Evolutionary conservation across 2,888 invertebrate genomes (phyloP).

Genomic region (Acanthosepion esculentum): DNA sequence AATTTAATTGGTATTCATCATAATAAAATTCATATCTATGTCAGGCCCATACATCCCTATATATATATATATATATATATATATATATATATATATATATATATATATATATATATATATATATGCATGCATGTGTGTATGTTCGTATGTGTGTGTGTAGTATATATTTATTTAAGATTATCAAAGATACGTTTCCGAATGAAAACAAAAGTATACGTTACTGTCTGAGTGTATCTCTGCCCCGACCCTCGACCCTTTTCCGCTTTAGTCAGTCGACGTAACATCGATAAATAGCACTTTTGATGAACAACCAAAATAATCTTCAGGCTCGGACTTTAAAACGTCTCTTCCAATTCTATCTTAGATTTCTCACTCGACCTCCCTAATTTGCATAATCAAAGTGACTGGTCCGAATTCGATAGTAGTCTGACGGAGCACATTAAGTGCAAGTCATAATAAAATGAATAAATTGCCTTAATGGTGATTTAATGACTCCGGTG

Average conservation of each 20-base stretch:
- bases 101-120: constrained; percentile 5
- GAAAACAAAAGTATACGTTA: background rate
- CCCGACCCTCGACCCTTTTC: background rate
- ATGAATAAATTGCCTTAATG: background rate
- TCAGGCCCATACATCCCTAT: background rate
- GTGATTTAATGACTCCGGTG: background rate
- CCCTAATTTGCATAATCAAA: background rate
- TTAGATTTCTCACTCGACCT: background rate
- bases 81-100: background rate
- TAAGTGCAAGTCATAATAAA: constrained; percentile 8
- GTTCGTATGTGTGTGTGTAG: background rate
- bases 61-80: background rate
- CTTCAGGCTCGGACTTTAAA: background rate
- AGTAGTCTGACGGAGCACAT: background rate
- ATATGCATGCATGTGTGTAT: background rate
- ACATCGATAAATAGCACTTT: constrained; percentile 14
- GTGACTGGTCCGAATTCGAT: background rate
- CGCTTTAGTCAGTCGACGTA: background rate
- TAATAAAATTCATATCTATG: background rate
- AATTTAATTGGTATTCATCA: background rate
- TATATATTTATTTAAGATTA: background rate
- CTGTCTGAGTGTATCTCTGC: background rate
- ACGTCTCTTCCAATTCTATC: background rate
- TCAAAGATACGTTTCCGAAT: background rate
- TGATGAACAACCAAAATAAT: constrained; percentile 6